These are phyloP conservation scores for Siphamia tubifer DNA, from an alignment of 2,113 vertebrate genomes.

Conservation along the genomic window DNA sequence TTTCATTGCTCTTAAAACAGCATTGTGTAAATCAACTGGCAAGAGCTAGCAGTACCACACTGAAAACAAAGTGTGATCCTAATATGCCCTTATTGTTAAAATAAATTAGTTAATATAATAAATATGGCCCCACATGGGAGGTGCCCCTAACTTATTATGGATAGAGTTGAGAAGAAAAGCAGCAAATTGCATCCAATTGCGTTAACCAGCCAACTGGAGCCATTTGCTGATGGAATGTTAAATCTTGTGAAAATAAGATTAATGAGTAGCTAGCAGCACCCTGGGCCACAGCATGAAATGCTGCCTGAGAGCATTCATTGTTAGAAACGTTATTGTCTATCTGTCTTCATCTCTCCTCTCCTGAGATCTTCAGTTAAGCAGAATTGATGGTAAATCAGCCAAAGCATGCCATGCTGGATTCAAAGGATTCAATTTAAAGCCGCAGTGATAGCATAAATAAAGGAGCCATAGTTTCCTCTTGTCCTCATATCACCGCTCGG, in stretches of 20 bases:
- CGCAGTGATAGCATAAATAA: conserved; percentile 7
- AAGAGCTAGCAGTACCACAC: background rate
- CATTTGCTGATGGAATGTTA: conserved; percentile 74
- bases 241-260: conserved; percentile 77
- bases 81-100: conserved; percentile 55
- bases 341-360: conserved; percentile 53
- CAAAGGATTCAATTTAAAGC: background rate
- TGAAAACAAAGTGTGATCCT: conserved; percentile 18
- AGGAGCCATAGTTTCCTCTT: background rate
- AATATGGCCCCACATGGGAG: conserved; percentile 52
- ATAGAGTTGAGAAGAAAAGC: conserved; percentile 46
- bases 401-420: background rate
- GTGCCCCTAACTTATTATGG: conserved; percentile 61
- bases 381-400: conserved; percentile 30
- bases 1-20: background rate
- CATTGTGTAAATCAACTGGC: conserved; percentile 27
- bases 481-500: background rate
- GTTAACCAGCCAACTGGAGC: conserved; percentile 71
- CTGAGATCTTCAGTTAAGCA: conserved; percentile 37
- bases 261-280: conserved; percentile 67
- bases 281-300: conserved; percentile 40
- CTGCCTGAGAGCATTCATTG: conserved; percentile 51
- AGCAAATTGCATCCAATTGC: conserved; percentile 72
- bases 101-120: conserved; percentile 57
- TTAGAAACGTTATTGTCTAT: conserved; percentile 57